phyloP scores from a whole-genome alignment of 1,140 invertebrate genomes.

The Drosophila kepulauana region DNA sequence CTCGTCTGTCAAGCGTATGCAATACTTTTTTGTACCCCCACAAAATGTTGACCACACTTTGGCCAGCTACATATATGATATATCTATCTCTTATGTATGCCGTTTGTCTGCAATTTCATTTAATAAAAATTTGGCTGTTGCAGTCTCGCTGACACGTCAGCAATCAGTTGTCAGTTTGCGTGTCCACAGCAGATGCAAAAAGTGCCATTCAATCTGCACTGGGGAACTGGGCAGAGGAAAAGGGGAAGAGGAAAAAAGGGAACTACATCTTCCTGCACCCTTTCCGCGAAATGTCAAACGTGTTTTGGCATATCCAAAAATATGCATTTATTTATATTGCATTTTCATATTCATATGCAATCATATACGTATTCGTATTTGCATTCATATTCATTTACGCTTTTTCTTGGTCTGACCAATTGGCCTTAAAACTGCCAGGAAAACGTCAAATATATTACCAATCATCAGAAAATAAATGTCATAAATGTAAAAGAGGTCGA shows the following conservation, averaged over 20 bases:
- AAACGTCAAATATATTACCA: slow-evolving; percentile 11
- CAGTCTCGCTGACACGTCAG: slow-evolving; percentile 40
- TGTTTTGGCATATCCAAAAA: slow-evolving; percentile 58
- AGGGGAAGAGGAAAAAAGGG: not conserved
- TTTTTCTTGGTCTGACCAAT: slow-evolving; percentile 51
- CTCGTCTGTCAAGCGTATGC: slow-evolving; percentile 25
- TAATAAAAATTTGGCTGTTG: slow-evolving; percentile 72
- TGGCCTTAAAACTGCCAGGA: slow-evolving; percentile 49
- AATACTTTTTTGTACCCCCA: slow-evolving; percentile 6
- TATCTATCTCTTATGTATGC: slow-evolving; percentile 1
- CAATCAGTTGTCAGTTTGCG: slow-evolving; percentile 75
- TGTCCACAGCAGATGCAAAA: slow-evolving; percentile 48
- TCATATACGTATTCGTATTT: slow-evolving; percentile 15
- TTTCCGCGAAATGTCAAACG: slow-evolving; percentile 54
- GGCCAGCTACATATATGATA: not conserved
- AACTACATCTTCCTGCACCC: not conserved
- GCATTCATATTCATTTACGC: slow-evolving; percentile 24
- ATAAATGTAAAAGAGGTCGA: too few relatives aligned
- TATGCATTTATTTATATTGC: slow-evolving; percentile 69
- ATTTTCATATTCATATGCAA: slow-evolving; percentile 42
- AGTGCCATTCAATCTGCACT: slow-evolving; percentile 31
- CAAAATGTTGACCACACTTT: not conserved
- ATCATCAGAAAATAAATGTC: not conserved
- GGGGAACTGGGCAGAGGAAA: too few relatives aligned
- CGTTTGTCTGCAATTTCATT: slow-evolving; percentile 65